Percentiles rank a stretch among this genome's conserved stretches.
These are phyloP conservation scores for Antitype chi DNA, from an alignment of 2,888 invertebrate genomes.

Conservation along the genomic window DNA sequence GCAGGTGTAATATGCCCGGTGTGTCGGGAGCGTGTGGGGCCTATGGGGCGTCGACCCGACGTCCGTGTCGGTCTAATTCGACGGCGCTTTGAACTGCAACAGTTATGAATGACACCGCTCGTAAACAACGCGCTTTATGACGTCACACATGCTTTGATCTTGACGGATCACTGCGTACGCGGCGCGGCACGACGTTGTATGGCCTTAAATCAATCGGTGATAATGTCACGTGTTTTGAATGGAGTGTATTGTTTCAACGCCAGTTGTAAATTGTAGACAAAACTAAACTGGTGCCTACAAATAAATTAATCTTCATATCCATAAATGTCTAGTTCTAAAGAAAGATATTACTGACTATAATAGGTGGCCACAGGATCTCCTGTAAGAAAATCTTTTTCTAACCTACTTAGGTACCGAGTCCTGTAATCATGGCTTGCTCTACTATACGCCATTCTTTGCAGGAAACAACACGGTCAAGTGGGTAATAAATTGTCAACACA, in stretches of 20 bases:
- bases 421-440: not conserved
- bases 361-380: too few relatives aligned
- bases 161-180: constrained; percentile 39
- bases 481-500: constrained; percentile 18
- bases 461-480: constrained; percentile 7
- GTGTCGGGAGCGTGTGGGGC: not conserved
- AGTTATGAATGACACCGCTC: constrained; percentile 50
- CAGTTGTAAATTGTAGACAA: not conserved
- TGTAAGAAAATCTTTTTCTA: not conserved
- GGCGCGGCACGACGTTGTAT: not conserved
- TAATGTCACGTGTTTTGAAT: constrained; percentile 1
- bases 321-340: not conserved
- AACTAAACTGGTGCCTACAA: not conserved
- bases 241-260: constrained; percentile 1
- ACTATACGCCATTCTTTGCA: not conserved
- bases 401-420: not conserved
- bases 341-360: not conserved
- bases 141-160: constrained; percentile 62
- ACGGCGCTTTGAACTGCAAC: constrained; percentile 53
- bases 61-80: constrained; percentile 37
- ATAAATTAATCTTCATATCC: not conserved
- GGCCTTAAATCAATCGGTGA: constrained; percentile 36
- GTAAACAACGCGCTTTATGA: constrained; percentile 61
- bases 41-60: constrained; percentile 35
- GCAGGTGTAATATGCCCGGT: not conserved